These are phyloP conservation scores for Spea bombifrons DNA, from an alignment of 2,113 vertebrate species.

Conservation along the genomic window DNA sequence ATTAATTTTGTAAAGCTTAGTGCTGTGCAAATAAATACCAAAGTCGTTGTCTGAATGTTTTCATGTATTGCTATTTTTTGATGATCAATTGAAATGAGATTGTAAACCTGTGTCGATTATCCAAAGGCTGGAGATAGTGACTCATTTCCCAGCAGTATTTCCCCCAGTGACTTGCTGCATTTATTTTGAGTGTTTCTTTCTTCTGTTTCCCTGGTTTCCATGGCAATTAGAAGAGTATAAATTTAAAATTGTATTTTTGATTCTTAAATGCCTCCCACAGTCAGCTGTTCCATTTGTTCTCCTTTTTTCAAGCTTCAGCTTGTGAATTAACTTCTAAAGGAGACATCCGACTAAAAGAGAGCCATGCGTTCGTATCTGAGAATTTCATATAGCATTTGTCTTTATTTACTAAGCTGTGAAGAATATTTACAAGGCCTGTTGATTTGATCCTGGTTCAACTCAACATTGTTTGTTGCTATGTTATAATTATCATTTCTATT, in stretches of 20 bases:
- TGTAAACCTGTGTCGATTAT: background rate
- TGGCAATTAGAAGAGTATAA: conserved; percentile 19
- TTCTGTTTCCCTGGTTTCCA: conserved; percentile 23
- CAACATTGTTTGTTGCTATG: too few relatives aligned
- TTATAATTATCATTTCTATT: too few relatives aligned
- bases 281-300: background rate
- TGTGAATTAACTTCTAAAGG: conserved; percentile 17
- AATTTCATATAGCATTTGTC: conserved; percentile 1
- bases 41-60: too few relatives aligned
- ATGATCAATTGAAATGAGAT: background rate
- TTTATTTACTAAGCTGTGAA: too few relatives aligned
- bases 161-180: conserved; percentile 25
- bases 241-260: conserved; percentile 37
- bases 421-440: too few relatives aligned
- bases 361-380: background rate
- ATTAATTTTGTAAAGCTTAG: too few relatives aligned
- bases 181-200: conserved; percentile 26
- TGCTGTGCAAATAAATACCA: too few relatives aligned
- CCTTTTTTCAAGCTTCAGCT: background rate
- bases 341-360: conserved; percentile 2
- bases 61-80: background rate
- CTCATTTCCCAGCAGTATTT: conserved; percentile 25
- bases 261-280: conserved; percentile 34
- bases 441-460: too few relatives aligned
- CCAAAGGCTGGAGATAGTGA: conserved; percentile 13